Base-by-base conservation (phyloP, 2,888 invertebrate genomes). In the Clusia tigrina region DNA sequence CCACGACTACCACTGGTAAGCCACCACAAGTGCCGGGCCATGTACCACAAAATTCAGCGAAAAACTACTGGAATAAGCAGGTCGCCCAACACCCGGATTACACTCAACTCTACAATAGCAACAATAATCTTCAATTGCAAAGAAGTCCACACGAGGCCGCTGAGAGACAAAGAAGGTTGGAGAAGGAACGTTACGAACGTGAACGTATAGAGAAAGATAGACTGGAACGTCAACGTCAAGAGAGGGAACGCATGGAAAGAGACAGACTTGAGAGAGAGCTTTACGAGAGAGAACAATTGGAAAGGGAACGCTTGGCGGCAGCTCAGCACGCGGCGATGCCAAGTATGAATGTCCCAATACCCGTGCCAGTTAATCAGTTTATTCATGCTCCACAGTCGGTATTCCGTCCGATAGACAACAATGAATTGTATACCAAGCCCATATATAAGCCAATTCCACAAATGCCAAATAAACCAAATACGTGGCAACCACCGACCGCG, bases 381-480 rank as follows among this genome's bases (percentile, higher is more conserved):
- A 91, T 89, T 23, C 92, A 92, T 78, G 91, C 91, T 0, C 90
- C 91, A 0, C 88, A 90, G 85, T 91, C 91, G 10, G 91, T 91
- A 2, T 92, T 92, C 74, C 89, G 89, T 69, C 91, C 84, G 1
- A 78, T 82, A 12, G 81, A 82, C 0, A 75, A 66, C n/a, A 71
- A 70, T n/a, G 64, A 83, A 72, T 61, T 66, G 10, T 71, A 70
- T 6, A 67, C 65, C 5, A 74, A 72, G 1, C 69, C 68, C 54
- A 74, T 77, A 54, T 80, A 77, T 65, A 81, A 75, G 63, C 83
- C 80, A 2, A 78, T 80, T 56, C 69, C 79, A 1, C 75, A 77
- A 54, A 63, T 71, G 12, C 67, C 74, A 0, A 69, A 70, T 12
- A 20, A 66, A 5, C 54, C 52, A 2, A 69, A 66, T 20, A 74